A percentile compares a stretch with the other conserved stretches of the same genome.
phyloP scores from a whole-genome alignment of 53 echinoderm and acorn worm species.

The Holothuria scabra region DNA sequence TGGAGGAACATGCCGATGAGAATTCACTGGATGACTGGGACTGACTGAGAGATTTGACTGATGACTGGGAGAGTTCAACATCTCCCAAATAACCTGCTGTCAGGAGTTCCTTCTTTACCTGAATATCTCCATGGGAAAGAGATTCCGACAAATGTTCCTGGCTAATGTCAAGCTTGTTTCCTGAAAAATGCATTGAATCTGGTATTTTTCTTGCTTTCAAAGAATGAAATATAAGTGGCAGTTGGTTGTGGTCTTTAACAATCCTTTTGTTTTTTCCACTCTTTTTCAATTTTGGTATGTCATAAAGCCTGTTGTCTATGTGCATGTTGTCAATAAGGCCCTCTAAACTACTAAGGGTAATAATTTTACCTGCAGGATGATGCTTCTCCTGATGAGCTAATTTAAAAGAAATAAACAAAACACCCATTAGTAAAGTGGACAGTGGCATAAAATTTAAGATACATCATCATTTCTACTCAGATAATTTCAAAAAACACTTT shows the following conservation, averaged over 20 bases:
- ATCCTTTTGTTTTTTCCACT: background rate
- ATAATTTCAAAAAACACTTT: too few species aligned
- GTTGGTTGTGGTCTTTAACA: background rate
- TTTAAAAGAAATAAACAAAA: too few species aligned
- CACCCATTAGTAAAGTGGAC: too few species aligned
- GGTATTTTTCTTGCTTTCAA: too few species aligned
- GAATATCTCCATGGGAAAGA: too few species aligned
- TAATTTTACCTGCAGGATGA: slow-evolving; percentile 47
- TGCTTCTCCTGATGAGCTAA: slow-evolving; percentile 49
- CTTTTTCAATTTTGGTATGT: background rate
- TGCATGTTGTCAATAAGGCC: slow-evolving; percentile 40
- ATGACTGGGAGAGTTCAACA: background rate
- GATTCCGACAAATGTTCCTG: too few species aligned
- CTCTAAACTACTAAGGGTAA: slow-evolving; percentile 32
- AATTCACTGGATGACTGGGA: background rate
- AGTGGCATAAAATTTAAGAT: too few species aligned
- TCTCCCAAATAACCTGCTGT: slow-evolving; percentile 21
- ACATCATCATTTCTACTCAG: too few species aligned
- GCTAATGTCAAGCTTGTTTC: too few species aligned
- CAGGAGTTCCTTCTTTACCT: background rate
- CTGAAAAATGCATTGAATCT: too few species aligned
- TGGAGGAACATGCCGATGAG: background rate
- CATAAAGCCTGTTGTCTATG: slow-evolving; percentile 11
- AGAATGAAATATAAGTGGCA: too few species aligned
- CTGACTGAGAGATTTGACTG: background rate